Conservation (phyloP, 2,797 vertebrate species). For the Falco novaeseelandiae region DNA sequence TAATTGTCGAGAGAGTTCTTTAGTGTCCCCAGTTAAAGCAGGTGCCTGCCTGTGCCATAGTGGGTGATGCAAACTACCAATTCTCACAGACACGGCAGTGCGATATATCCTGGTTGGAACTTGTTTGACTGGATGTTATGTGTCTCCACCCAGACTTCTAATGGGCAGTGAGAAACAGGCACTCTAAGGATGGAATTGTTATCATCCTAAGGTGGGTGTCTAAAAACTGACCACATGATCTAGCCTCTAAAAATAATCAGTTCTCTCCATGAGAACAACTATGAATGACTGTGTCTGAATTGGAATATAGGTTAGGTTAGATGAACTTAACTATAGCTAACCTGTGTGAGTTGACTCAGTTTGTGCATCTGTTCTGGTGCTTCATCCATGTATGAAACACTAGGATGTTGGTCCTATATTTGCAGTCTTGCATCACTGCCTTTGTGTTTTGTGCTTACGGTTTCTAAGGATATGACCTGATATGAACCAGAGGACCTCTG, state of each 20-base stretch:
- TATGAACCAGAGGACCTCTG: not conserved
- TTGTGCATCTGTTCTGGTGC: not conserved
- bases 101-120: not conserved
- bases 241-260: not conserved
- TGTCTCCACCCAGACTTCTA: not conserved
- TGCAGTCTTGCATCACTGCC: not conserved
- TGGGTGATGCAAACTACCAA: not conserved
- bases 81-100: not conserved
- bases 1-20: not conserved
- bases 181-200: not conserved
- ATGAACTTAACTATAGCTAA: not conserved
- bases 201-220: not conserved
- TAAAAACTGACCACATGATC: not conserved
- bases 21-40: not conserved
- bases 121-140: not conserved
- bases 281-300: not conserved
- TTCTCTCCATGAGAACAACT: not conserved
- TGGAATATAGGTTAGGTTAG: not conserved
- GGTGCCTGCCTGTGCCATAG: not conserved
- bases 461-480: not conserved
- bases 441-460: not conserved
- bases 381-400: not conserved
- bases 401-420: not conserved
- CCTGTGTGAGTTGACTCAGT: fast-evolving
- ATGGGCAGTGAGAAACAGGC: not conserved